A percentile compares a stretch with the other conserved stretches of the same genome.
Conservation (phyloP, 2,797 vertebrate species). For the Xenops minutus region DNA sequence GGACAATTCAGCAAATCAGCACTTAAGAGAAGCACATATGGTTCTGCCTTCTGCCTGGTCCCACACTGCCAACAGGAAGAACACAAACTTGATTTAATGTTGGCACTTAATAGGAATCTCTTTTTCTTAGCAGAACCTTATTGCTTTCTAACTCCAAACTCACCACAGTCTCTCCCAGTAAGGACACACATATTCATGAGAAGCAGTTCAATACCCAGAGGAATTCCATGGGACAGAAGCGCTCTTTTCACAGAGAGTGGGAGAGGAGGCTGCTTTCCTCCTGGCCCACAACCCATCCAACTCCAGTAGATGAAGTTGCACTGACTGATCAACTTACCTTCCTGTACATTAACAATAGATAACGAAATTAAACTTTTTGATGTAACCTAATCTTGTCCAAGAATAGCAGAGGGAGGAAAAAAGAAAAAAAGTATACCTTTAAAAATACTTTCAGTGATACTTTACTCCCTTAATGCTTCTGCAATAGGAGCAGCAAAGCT, state of each 20-base stretch:
- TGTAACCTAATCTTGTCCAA: neutral
- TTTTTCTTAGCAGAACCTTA: neutral
- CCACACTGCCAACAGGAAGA: slow-evolving; percentile 54
- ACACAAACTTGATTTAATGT: slow-evolving; percentile 14
- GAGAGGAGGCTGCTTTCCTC: neutral
- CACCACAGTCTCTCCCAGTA: accelerated
- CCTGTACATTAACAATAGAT: neutral
- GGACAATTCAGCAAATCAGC: slow-evolving; percentile 34
- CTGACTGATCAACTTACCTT: neutral
- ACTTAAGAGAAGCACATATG: slow-evolving; percentile 57
- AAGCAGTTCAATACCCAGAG: neutral
- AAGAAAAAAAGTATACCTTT: neutral
- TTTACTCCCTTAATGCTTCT: neutral
- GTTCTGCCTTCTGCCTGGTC: slow-evolving; percentile 59
- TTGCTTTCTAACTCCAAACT: neutral
- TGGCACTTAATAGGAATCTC: slow-evolving; percentile 4
- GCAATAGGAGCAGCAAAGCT: neutral
- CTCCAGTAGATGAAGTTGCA: neutral
- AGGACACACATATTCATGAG: neutral
- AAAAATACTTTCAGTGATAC: neutral
- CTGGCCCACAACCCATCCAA: neutral
- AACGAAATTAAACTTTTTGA: neutral
- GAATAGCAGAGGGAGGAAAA: accelerated
- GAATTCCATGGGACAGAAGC: neutral
- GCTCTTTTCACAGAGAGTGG: neutral